These are phyloP conservation scores for Nomia melanderi DNA, from an alignment of 1,140 invertebrate genomes.

Conservation along the genomic window DNA sequence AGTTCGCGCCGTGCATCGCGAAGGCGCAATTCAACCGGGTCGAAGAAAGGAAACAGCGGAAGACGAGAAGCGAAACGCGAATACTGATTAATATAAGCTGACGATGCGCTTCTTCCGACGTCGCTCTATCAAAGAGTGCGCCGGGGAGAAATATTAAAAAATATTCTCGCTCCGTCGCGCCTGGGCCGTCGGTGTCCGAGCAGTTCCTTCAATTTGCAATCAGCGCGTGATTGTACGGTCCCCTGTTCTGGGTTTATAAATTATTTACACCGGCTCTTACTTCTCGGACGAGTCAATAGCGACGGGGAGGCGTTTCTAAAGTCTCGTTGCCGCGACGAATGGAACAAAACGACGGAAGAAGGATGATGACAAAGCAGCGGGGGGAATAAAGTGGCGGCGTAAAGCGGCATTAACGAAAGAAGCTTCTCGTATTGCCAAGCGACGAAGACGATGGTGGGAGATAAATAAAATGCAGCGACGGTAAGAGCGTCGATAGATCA, in stretches of 20 bases:
- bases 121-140: not conserved
- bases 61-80: constrained; percentile 19
- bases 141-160: not conserved
- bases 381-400: not conserved
- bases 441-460: not conserved
- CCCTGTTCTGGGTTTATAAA: not conserved
- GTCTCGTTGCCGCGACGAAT: no score
- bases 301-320: no score
- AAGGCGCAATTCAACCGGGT: constrained; percentile 43
- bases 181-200: no score
- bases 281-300: not conserved
- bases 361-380: constrained; percentile 6
- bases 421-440: not conserved
- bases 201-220: not conserved
- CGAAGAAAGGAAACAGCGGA: constrained; percentile 29
- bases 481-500: not conserved
- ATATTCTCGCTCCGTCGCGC: no score
- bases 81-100: constrained; percentile 24
- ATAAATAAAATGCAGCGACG: not conserved
- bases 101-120: constrained; percentile 2
- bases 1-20: constrained; percentile 20
- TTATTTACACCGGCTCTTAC: not conserved
- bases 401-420: not conserved
- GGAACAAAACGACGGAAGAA: not conserved
- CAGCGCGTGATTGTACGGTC: not conserved